Conservation (phyloP, 35 echinoderm and acorn worm genomes). For the Apostichopus parvimensis region DNA sequence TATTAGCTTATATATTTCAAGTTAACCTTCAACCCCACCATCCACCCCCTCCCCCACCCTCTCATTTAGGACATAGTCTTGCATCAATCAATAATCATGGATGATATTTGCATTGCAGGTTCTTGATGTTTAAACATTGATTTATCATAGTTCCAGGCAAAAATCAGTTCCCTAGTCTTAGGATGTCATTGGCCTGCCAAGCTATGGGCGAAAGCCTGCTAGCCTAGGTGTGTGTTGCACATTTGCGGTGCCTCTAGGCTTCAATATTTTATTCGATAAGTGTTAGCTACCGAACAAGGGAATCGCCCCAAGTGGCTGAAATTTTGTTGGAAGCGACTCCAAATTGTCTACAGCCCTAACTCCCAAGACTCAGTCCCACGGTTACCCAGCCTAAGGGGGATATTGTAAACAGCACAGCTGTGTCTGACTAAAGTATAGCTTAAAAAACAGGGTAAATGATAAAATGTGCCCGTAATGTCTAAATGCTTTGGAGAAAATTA, state of each 20-base stretch:
- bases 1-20: too few relatives aligned
- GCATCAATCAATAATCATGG: too few relatives aligned
- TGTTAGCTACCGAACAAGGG: conserved; percentile 43
- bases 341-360: conserved; percentile 48
- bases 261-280: conserved; percentile 48
- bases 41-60: too few relatives aligned
- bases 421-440: neutral
- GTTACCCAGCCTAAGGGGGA: conserved; percentile 21
- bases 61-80: too few relatives aligned
- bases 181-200: conserved; percentile 34
- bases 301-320: conserved; percentile 41
- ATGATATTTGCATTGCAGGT: too few relatives aligned
- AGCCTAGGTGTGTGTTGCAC: conserved; percentile 27
- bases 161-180: neutral
- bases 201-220: conserved; percentile 9
- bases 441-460: conserved; percentile 24
- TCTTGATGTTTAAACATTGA: too few relatives aligned
- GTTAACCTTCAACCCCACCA: too few relatives aligned
- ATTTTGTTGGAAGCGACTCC: conserved; percentile 46
- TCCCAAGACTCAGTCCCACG: conserved; percentile 36
- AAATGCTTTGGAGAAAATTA: neutral
- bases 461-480: conserved; percentile 28
- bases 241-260: conserved; percentile 19
- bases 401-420: conserved; percentile 42
- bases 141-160: too few relatives aligned